Evolutionary conservation across 2,113 vertebrate species (phyloP).

Genomic region (Platysteira castanea): DNA sequence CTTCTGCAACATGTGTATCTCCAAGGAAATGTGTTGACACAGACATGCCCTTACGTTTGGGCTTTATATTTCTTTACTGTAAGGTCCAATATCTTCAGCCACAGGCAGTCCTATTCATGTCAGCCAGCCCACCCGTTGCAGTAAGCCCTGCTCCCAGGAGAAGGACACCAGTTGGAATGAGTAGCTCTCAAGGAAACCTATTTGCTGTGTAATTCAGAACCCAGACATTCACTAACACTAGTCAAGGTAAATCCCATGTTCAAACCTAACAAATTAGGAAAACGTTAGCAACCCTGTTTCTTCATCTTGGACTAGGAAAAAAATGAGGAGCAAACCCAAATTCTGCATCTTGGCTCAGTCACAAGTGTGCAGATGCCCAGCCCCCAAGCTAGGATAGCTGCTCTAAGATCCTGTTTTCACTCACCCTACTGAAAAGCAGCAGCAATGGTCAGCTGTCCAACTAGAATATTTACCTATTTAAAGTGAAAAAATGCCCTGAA

Average conservation of each 20-base stretch:
- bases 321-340: background rate
- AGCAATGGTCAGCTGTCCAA: background rate
- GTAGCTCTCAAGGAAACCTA: background rate
- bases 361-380: background rate
- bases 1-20: background rate
- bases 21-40: background rate
- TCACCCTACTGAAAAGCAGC: background rate
- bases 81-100: background rate
- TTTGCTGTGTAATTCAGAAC: background rate
- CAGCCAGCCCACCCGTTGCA: background rate
- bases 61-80: background rate
- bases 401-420: background rate
- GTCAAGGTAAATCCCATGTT: background rate
- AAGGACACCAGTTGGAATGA: background rate
- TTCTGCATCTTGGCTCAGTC: background rate
- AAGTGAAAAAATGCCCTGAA: background rate
- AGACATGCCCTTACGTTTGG: background rate
- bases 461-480: background rate
- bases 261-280: background rate
- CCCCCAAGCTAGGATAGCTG: background rate
- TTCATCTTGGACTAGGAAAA: background rate
- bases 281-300: background rate
- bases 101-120: background rate
- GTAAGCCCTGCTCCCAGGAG: background rate
- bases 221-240: background rate